Evolutionary conservation across 2,113 vertebrate species (phyloP).

Genomic region (Rhynchomys soricoides): DNA sequence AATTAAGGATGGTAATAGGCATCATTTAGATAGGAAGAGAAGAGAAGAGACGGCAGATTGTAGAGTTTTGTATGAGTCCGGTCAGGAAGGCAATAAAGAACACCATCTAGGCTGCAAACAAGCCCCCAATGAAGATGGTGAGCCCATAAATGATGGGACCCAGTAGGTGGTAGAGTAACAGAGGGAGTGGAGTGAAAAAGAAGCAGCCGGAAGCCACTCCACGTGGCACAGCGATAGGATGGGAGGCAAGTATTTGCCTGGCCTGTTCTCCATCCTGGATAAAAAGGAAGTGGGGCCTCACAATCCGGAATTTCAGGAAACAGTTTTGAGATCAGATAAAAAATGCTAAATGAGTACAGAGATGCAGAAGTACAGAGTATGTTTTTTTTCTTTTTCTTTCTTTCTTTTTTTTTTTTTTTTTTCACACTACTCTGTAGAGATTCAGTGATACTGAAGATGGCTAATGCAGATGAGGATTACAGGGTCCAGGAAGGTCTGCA

Average conservation of each 20-base stretch:
- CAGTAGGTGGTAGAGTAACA: background rate
- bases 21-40: background rate
- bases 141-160: background rate
- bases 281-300: background rate
- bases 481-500: background rate
- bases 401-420: background rate
- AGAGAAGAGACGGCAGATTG: background rate
- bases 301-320: background rate
- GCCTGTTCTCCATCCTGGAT: background rate
- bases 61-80: background rate
- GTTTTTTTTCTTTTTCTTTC: too few relatives aligned
- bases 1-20: background rate
- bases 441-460: background rate
- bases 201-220: background rate
- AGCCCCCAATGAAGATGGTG: background rate
- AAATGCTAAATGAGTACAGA: background rate
- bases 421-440: background rate
- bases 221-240: fast-evolving
- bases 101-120: background rate
- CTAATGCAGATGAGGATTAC: background rate
- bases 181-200: background rate
- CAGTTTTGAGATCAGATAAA: background rate
- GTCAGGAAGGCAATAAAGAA: background rate
- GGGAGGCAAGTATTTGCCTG: background rate
- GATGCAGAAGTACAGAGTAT: background rate